Evolutionary conservation across 35 echinoderm and acorn worm genomes (phyloP).

Genomic region (Heliocidaris tuberculata): DNA sequence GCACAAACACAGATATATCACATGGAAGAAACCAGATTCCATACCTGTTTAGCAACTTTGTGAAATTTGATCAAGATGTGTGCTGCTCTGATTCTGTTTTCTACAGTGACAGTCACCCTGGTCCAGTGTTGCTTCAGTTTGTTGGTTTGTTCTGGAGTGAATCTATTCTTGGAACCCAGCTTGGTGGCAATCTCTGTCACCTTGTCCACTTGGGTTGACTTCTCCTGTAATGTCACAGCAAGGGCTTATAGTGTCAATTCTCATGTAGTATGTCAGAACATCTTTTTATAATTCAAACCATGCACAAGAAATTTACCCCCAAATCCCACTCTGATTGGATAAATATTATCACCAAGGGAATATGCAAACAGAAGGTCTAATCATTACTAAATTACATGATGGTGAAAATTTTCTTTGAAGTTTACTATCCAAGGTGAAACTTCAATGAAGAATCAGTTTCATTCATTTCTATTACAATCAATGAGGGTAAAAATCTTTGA

Average conservation of each 20-base stretch:
- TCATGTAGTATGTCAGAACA: neutral
- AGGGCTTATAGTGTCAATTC: neutral
- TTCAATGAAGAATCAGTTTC: neutral
- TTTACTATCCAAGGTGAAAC: too few relatives aligned
- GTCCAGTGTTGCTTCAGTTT: slow-evolving; percentile 90
- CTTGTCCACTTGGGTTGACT: slow-evolving; percentile 74
- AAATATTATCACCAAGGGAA: too few relatives aligned
- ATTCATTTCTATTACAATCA: neutral
- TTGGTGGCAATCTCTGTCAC: slow-evolving; percentile 58
- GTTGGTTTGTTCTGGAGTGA: slow-evolving; percentile 59
- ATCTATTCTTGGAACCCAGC: slow-evolving; percentile 53
- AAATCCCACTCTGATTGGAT: neutral
- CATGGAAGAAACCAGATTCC: neutral
- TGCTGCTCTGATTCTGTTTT: slow-evolving; percentile 74
- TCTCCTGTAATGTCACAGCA: slow-evolving; percentile 59
- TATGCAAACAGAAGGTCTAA: too few relatives aligned
- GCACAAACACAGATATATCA: too few relatives aligned
- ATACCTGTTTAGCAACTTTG: slow-evolving; percentile 93
- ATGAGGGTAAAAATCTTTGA: neutral
- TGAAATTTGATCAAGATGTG: slow-evolving; percentile 89
- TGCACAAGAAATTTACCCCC: too few relatives aligned
- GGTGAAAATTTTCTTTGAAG: too few relatives aligned
- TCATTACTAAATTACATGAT: too few relatives aligned
- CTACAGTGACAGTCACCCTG: slow-evolving; percentile 75
- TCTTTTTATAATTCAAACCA: neutral